phyloP scores from a whole-genome alignment of 2,113 vertebrate species.

The Alosa alosa region DNA sequence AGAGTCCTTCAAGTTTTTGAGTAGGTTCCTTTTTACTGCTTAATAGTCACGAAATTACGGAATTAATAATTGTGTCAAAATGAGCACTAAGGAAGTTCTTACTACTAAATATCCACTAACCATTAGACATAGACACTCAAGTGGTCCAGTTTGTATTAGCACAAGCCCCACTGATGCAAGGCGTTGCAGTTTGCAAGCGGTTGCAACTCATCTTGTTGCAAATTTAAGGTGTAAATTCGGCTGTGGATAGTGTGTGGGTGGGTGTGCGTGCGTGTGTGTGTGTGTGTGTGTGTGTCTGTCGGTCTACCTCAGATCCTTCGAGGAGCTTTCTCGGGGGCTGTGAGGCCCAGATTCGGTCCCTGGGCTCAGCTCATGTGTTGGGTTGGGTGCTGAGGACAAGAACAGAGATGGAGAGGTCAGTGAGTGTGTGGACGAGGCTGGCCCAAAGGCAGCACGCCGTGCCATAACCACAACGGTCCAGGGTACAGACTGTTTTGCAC shows the following conservation, averaged over 20 bases:
- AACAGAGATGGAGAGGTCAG: not conserved
- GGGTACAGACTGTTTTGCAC: not conserved
- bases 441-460: not conserved
- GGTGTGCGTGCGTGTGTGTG: not conserved
- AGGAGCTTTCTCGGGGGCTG: not conserved
- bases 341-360: slow-evolving; percentile 69
- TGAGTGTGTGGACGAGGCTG: not conserved
- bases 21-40: not conserved
- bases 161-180: not conserved
- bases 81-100: not conserved
- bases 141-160: not conserved
- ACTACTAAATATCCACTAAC: not conserved
- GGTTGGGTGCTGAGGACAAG: slow-evolving; percentile 51
- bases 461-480: not conserved
- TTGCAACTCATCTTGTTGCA: not conserved
- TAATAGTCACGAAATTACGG: not conserved
- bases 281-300: not conserved
- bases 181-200: not conserved
- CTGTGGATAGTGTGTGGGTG: not conserved
- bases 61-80: not conserved
- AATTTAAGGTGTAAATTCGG: not conserved
- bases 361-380: slow-evolving; percentile 60
- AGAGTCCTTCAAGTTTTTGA: not conserved
- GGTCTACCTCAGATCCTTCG: not conserved
- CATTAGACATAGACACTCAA: too few relatives aligned